These are phyloP conservation scores for Pterois miles DNA, from an alignment of 2,797 vertebrate genomes.

Conservation along the genomic window DNA sequence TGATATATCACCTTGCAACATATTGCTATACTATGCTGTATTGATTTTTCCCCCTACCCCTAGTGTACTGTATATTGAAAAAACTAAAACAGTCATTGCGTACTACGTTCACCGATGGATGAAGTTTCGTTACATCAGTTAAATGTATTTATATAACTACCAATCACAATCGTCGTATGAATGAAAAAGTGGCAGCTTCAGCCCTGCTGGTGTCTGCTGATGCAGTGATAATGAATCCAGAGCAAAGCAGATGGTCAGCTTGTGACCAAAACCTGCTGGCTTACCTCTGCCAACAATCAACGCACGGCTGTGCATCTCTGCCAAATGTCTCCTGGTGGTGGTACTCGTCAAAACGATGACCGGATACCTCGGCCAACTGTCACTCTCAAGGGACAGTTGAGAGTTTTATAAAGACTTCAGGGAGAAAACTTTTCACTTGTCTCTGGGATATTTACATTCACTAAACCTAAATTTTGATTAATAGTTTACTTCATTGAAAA, in stretches of 20 bases:
- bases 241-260: slow-evolving; percentile 76
- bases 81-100: too few species aligned
- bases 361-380: neutral
- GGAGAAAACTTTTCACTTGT: neutral
- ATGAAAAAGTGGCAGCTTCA: slow-evolving; percentile 29
- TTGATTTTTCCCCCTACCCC: too few species aligned
- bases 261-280: slow-evolving; percentile 58
- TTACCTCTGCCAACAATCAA: slow-evolving; percentile 48
- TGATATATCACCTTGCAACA: too few species aligned
- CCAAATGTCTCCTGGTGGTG: slow-evolving; percentile 38
- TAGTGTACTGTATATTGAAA: too few species aligned
- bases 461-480: neutral
- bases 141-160: neutral
- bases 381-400: neutral
- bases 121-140: neutral
- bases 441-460: neutral
- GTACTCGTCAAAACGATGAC: slow-evolving; percentile 11
- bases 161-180: neutral
- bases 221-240: slow-evolving; percentile 52
- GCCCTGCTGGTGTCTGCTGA: slow-evolving; percentile 25
- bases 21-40: too few species aligned
- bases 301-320: slow-evolving; percentile 20
- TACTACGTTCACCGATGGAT: neutral
- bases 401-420: neutral
- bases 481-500: neutral